Base-by-base conservation (phyloP, 2,888 invertebrate genomes). In the Patella depressa region DNA sequence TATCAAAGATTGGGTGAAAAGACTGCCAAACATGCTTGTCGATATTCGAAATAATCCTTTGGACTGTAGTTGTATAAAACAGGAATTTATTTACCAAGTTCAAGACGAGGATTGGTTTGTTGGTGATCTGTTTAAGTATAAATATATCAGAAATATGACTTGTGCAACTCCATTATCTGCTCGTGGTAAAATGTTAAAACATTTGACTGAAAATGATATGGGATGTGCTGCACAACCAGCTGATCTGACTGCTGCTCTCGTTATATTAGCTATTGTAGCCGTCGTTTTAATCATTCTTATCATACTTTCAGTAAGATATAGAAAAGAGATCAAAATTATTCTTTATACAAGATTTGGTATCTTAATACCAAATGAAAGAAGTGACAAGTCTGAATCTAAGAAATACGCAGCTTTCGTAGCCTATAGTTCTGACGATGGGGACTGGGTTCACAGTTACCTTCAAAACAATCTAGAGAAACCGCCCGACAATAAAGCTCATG, bases 351-450 rank as follows among this genome's bases (percentile, higher is more conserved):
- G 87, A 24, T 85, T 88, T 29, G 81, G 86, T 75, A 83, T 88
- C 11, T 80, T 86, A 15, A 77, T 88, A n/a, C 87, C 88, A 0
- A 85, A 87, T 72, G 81, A 79, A 14, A 72, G 24, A 7, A 24
- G 24, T 24, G 65, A 65, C 24, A 65, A 65, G 1, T 24, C 11
- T 2, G 65, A 65, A 65, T 19, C 19, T 12, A 83, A 82, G 74
- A 76, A 19, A n/a, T 97, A 95, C 92, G 97, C 97, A 92, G 96
- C 96, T 74, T 97, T 97, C 92, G 94, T 97, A 85, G 96, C 96
- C 91, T 97, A 97, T 92, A 96, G 96, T 92, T 95, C 95, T 70
- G 96, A 96, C 92, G 96, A 97, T 92, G 96, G 96, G 91, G 94
- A 95, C 75, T 96, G 96, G 94, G 96, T 96, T 69, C 94, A 95